Evolutionary conservation across 2,888 invertebrate genomes (phyloP).

Genomic region (Hirtodrosophila cameraria): DNA sequence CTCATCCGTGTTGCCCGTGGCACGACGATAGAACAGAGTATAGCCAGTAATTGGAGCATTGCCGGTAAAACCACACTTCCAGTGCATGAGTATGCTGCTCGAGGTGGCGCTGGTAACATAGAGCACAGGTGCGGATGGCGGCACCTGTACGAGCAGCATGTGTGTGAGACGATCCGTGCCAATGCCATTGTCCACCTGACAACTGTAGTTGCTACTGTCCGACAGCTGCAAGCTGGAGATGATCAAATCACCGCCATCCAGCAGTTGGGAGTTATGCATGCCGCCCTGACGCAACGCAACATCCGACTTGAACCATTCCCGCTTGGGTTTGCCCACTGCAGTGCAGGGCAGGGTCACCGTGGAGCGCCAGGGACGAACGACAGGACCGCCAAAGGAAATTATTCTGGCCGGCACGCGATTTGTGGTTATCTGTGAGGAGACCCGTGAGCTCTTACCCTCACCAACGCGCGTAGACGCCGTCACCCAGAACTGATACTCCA

Average conservation of each 20-base stretch:
- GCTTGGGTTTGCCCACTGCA: conserved; percentile 87
- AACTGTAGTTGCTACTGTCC: conserved; percentile 90
- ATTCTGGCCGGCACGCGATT: conserved; percentile 89
- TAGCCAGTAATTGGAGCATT: conserved; percentile 89
- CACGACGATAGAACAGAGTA: conserved; percentile 88
- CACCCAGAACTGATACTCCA: conserved; percentile 92
- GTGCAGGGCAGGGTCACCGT: conserved; percentile 87
- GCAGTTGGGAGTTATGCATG: conserved; percentile 86
- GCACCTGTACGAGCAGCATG: conserved; percentile 89
- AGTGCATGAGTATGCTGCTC: conserved; percentile 89
- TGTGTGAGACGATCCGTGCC: conserved; percentile 88
- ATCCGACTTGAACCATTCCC: conserved; percentile 88
- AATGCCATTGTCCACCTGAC: conserved; percentile 88
- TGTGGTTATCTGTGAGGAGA: conserved; percentile 88
- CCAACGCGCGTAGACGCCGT: conserved; percentile 91
- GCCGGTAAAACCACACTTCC: conserved; percentile 89
- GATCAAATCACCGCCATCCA: conserved; percentile 88
- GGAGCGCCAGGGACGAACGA: conserved; percentile 88
- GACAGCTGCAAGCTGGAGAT: conserved; percentile 87
- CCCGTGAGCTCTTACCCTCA: conserved; percentile 90
- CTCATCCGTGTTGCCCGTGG: conserved; percentile 88
- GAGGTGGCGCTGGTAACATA: conserved; percentile 91
- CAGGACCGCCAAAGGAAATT: conserved; percentile 88
- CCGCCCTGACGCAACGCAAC: conserved; percentile 86
- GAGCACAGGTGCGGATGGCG: conserved; percentile 89